These are phyloP conservation scores for Drosophila asahinai DNA, from an alignment of 1,140 invertebrate species.

Conservation along the genomic window DNA sequence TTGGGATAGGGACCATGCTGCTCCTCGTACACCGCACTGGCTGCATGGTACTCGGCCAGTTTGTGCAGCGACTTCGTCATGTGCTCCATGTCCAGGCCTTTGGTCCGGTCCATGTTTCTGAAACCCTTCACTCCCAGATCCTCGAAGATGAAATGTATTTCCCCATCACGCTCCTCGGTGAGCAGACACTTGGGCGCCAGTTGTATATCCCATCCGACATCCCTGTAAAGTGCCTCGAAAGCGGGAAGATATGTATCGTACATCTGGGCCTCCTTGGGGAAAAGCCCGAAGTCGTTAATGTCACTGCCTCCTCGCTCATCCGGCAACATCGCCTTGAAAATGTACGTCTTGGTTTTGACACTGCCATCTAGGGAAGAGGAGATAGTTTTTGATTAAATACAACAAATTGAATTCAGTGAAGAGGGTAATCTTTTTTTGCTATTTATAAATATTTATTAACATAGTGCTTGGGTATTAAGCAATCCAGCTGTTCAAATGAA, in stretches of 20 bases:
- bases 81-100: conserved; percentile 86
- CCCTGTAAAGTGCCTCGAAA: conserved; percentile 53
- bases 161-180: conserved; percentile 40
- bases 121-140: conserved; percentile 51
- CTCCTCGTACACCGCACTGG: conserved; percentile 79
- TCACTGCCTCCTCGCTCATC: conserved; percentile 47
- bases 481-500: not conserved
- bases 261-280: conserved; percentile 57
- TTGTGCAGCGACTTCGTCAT: conserved; percentile 85
- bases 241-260: conserved; percentile 55
- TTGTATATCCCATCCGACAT: conserved; percentile 55
- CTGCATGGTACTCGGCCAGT: conserved; percentile 87
- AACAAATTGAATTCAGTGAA: too few relatives aligned
- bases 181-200: conserved; percentile 66
- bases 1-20: conserved; percentile 55
- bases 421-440: too few relatives aligned
- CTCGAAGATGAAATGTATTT: conserved; percentile 71
- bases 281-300: conserved; percentile 37
- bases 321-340: conserved; percentile 62
- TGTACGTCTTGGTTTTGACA: conserved; percentile 45
- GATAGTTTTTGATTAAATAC: not conserved
- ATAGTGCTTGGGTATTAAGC: not conserved
- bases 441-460: too few relatives aligned
- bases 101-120: conserved; percentile 83
- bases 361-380: conserved; percentile 32